Evolutionary conservation across 2,113 vertebrate species (phyloP).

Genomic region (Ceyx cyanopectus): DNA sequence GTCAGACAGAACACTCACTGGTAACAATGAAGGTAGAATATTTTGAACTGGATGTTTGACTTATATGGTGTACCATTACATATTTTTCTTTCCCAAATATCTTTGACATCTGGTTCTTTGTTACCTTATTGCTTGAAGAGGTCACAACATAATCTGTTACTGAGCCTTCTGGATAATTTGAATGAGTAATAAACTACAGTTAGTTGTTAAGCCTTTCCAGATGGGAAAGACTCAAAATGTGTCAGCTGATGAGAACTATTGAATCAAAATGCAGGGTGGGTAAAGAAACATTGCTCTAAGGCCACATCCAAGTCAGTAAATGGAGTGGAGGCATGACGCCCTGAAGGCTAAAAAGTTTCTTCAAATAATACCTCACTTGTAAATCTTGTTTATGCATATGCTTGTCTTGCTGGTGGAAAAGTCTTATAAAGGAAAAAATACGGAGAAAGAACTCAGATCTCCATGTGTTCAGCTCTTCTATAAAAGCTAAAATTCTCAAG

Average conservation of each 20-base stretch:
- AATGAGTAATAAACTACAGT: not conserved
- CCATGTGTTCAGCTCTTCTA: not conserved
- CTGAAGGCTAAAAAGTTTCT: not conserved
- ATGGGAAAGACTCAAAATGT: not conserved
- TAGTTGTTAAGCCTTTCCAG: not conserved
- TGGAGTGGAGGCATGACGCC: not conserved
- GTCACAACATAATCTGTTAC: accelerated
- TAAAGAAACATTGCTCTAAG: not conserved
- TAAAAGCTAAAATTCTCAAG: not conserved
- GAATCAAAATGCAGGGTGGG: not conserved
- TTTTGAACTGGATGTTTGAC: not conserved
- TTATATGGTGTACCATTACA: not conserved
- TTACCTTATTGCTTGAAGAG: not conserved
- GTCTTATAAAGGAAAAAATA: not conserved
- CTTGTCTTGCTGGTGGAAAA: not conserved
- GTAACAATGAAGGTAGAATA: not conserved
- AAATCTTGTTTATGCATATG: not conserved
- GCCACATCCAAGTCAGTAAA: not conserved
- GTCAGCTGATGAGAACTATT: not conserved
- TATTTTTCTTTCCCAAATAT: not conserved
- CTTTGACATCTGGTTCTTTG: not conserved
- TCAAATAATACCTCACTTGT: not conserved
- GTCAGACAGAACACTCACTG: not conserved
- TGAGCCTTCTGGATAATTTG: not conserved
- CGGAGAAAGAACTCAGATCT: not conserved